phyloP scores from a whole-genome alignment of 2,797 vertebrate species.

The Pristis pectinata region DNA sequence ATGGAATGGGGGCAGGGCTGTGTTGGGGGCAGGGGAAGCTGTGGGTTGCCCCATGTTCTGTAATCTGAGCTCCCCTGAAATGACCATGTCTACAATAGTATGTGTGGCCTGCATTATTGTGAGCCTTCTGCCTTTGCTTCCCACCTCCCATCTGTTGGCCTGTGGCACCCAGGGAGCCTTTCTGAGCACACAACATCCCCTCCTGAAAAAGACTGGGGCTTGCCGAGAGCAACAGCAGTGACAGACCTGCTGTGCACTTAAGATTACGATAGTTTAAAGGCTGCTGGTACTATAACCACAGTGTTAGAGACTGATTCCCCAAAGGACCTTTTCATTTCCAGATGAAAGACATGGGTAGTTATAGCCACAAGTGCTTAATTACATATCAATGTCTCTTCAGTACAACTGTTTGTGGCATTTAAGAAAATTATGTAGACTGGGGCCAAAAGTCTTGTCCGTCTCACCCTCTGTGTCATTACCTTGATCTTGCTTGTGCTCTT shows the following conservation, averaged over 20 bases:
- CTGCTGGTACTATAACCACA: constrained; percentile 21
- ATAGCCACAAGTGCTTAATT: constrained; percentile 36
- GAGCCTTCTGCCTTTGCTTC: constrained; percentile 43
- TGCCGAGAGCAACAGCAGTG: background rate
- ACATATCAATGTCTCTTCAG: constrained; percentile 16
- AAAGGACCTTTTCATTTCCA: constrained; percentile 36
- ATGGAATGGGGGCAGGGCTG: background rate
- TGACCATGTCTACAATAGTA: constrained; percentile 33
- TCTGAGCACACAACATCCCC: constrained; percentile 27
- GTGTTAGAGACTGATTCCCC: constrained; percentile 33
- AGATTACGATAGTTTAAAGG: constrained; percentile 37
- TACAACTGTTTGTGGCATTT: constrained; percentile 8
- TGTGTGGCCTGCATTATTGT: constrained; percentile 42
- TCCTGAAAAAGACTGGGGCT: constrained; percentile 25
- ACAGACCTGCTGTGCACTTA: constrained; percentile 36
- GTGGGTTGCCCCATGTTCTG: constrained; percentile 14
- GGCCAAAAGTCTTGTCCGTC: background rate
- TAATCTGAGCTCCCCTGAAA: constrained; percentile 33
- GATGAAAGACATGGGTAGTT: constrained; percentile 23
- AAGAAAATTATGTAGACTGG: background rate
- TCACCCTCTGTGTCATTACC: background rate
- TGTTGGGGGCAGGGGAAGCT: background rate
- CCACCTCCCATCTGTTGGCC: constrained; percentile 53
- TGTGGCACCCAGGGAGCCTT: constrained; percentile 33
- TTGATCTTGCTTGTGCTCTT: too few relatives aligned